A percentile compares a stretch with the other conserved stretches of the same genome.
Evolutionary conservation across 2,888 invertebrate genomes (phyloP).

Genomic region (Platycheirus rosarum): DNA sequence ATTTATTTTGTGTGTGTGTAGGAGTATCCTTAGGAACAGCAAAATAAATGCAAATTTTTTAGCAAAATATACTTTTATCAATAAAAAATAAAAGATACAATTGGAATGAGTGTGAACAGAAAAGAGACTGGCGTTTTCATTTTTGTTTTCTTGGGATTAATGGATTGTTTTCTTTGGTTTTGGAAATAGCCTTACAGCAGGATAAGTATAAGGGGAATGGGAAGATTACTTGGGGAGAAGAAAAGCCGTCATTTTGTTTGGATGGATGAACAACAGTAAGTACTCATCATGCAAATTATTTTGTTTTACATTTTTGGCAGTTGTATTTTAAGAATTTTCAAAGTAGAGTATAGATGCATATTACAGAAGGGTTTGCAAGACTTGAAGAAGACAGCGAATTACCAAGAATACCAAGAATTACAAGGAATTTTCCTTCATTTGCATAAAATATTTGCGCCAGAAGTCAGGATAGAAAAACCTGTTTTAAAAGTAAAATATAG

Average conservation of each 20-base stretch:
- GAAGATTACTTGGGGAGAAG: background rate
- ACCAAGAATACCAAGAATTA: too few relatives aligned
- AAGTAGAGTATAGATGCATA: too few relatives aligned
- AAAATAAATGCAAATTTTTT: slow-evolving; percentile 42
- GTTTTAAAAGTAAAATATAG: too few relatives aligned
- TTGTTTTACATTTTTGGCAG: too few relatives aligned
- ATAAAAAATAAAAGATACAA: slow-evolving; percentile 26
- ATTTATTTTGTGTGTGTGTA: background rate
- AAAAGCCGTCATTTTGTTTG: background rate
- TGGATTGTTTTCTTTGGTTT: slow-evolving; percentile 6
- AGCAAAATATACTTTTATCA: slow-evolving; percentile 49
- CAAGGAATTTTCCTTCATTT: too few relatives aligned
- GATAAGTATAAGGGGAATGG: background rate
- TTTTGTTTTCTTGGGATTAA: slow-evolving; percentile 1
- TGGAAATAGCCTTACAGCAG: background rate
- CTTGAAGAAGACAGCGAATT: too few relatives aligned
- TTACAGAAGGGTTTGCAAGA: too few relatives aligned
- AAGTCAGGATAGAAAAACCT: too few relatives aligned
- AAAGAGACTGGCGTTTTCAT: slow-evolving; percentile 10
- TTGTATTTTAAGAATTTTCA: too few relatives aligned
- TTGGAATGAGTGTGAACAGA: slow-evolving; percentile 40
- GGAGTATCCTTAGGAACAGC: slow-evolving; percentile 22
- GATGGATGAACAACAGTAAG: background rate
- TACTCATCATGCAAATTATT: too few relatives aligned
- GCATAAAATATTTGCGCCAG: too few relatives aligned